These are phyloP conservation scores for Porites rus DNA, from an alignment of 92 coral and sea anemone species.

Conservation along the genomic window DNA sequence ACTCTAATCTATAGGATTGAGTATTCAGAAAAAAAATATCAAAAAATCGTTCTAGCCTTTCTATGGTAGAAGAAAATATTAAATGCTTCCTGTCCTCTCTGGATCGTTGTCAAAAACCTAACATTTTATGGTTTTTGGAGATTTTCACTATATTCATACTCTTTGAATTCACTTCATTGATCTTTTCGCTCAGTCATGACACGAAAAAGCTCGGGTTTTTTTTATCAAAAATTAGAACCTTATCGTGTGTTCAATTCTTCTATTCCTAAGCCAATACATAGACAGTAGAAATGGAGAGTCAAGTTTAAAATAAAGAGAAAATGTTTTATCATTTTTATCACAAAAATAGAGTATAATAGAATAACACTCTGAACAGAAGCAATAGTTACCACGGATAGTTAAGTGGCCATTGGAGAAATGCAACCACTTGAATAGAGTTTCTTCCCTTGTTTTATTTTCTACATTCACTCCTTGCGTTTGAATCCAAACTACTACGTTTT, in stretches of 20 bases:
- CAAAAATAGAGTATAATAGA: not conserved
- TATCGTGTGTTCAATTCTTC: constrained; percentile 7
- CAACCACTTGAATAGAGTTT: not conserved
- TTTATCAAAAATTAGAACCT: not conserved
- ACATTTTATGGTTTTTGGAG: not conserved
- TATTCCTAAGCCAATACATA: constrained; percentile 1
- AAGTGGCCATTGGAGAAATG: not conserved
- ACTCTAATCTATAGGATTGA: not conserved
- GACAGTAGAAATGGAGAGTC: not conserved
- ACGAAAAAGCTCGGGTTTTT: not conserved
- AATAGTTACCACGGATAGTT: not conserved
- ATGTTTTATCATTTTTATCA: not conserved
- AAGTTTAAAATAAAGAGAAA: not conserved
- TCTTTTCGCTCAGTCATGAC: not conserved
- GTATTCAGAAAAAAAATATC: not conserved
- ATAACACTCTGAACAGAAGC: not conserved
- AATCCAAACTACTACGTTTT: not conserved
- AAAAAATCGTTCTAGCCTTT: not conserved
- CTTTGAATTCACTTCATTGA: not conserved
- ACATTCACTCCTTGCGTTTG: not conserved
- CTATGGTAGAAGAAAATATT: not conserved
- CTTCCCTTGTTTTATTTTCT: not conserved
- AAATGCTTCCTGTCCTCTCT: not conserved
- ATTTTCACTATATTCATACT: not conserved
- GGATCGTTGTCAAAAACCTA: not conserved